Base-by-base conservation (phyloP, 53 echinoderm and acorn worm genomes). In the Paracentrotus lividus region DNA sequence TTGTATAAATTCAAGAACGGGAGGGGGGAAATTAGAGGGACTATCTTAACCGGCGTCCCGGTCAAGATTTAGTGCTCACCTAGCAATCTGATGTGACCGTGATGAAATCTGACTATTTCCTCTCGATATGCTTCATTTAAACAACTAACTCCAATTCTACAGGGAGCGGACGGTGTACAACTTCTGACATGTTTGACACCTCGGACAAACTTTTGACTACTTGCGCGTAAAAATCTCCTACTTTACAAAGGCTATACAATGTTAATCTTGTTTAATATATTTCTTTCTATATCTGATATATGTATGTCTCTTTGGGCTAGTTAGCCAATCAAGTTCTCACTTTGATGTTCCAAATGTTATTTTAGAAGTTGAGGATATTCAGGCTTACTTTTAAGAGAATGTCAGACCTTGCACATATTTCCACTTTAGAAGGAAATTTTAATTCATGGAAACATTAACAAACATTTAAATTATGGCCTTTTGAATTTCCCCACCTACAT, bases 91-190 rank as follows among this genome's bases (percentile, higher is more conserved):
- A 86, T 86, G 56, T 56, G 56, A 56, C 54, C 47, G 13, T 56
- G 86, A 86, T 55, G 86, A 86, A 86, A 86, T 86, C 86, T 34
- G 34, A 55, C 56, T 43, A 86, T 86, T 86, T 86, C 86, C 86
- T 55, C 21, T 14, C 1, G 86, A 53, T 86, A 86, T 53, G 86
- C 53, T 86, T 53, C 86, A 86, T 78, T 78, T 78, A 78, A 78
- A 78, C 78, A 78, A 47, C 78, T 47, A 78, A 78, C 78, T 44
- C 47, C 33, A 47, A 47, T 47, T 26, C 78, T 47, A 24, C 12
- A 24, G 78, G 78, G 78, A 78, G 18, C 78, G 1, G n/a, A n/a
- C 8, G 45, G 44, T 47, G 78, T 78, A 78, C 44, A 78, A 6
- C n/a, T 75, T 75, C 4, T 75, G 42, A 75, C 75, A 38, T 18